Base-by-base conservation (phyloP, 2,113 vertebrate genomes). In the Egretta garzetta region DNA sequence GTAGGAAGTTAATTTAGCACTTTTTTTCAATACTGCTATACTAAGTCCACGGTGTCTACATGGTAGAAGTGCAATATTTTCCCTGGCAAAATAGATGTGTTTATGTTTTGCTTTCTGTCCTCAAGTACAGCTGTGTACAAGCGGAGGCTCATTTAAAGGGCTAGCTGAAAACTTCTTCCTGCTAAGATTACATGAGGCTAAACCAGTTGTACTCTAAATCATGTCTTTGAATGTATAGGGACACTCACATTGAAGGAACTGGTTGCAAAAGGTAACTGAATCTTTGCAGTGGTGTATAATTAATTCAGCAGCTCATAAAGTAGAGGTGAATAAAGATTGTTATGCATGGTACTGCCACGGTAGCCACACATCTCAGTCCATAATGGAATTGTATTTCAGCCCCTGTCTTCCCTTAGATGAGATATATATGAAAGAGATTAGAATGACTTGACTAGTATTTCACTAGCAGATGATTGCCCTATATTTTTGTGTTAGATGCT, bases 191-290 rank as follows among this genome's bases (percentile, higher is more conserved):
- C 0, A 0, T 32, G 14, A 68, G 4, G 20, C 14, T 62, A 56
- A 67, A 66, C 18, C 8, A 12, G 80, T 49, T 35, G 16, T 76
- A 1, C 24, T 55, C 26, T 49, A 71, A n/a, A 5, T 39, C 12
- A 1, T 7, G 5, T 66, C 50, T 66, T n/a, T 73, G 70, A 56
- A 24, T 1, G 0, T 33, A 5, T 8, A 67, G 52, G 28, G 45
- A 26, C 4, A 9, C 12, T 5, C 24, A 47, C 28, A 8, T 3
- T 32, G 49, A 68, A 53, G 58, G 45, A 64, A 53, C 21, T 33
- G 52, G 53, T 50, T 86, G 32, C 39, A 49, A 67, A 72, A 53
- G 62, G 22, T 49, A 76, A 16, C 4, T 41, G 37, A 19, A 0
- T 63, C 81, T 79, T 56, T 93, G 45, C 66, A 60, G 26, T 66